Evolutionary conservation across 37 sponge, comb jelly and placozoan genomes (phyloP).

Genomic region (Petrosia ficiformis): DNA sequence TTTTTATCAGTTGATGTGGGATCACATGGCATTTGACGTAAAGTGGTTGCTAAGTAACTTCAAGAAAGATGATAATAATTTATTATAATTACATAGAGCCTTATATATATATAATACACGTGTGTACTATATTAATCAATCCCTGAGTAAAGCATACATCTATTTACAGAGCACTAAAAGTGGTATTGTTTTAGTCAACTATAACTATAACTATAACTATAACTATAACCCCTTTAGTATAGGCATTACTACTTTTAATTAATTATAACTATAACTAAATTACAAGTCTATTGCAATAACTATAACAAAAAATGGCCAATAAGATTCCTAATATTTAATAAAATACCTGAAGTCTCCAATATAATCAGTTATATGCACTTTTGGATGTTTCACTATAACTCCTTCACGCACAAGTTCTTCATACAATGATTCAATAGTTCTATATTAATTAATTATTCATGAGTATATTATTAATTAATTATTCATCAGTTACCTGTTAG

Average conservation of each 20-base stretch:
- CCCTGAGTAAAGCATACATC: too few relatives aligned
- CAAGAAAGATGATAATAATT: not conserved
- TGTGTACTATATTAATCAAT: not conserved
- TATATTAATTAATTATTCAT: constrained; percentile 13
- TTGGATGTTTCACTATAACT: constrained; percentile 80
- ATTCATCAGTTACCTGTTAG: constrained; percentile 84
- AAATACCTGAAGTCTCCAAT: constrained; percentile 94
- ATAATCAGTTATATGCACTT: constrained; percentile 75
- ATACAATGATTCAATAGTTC: constrained; percentile 97
- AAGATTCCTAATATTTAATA: too few relatives aligned
- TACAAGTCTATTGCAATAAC: not conserved
- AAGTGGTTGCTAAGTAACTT: constrained; percentile 87
- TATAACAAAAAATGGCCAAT: not conserved
- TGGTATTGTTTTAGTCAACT: constrained; percentile 83
- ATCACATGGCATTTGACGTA: constrained; percentile 51
- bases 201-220: not conserved
- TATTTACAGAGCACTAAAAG: constrained; percentile 88
- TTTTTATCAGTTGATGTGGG: not conserved
- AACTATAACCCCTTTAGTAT: not conserved
- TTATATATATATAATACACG: too few relatives aligned
- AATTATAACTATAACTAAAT: not conserved
- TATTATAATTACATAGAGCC: not conserved
- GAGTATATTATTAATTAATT: too few relatives aligned
- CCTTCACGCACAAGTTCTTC: constrained; percentile 91
- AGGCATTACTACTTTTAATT: not conserved